Percentiles rank a stretch among this genome's conserved stretches.
phyloP scores from a whole-genome alignment of 2,888 invertebrate species.

The Pherbina coryleti region DNA sequence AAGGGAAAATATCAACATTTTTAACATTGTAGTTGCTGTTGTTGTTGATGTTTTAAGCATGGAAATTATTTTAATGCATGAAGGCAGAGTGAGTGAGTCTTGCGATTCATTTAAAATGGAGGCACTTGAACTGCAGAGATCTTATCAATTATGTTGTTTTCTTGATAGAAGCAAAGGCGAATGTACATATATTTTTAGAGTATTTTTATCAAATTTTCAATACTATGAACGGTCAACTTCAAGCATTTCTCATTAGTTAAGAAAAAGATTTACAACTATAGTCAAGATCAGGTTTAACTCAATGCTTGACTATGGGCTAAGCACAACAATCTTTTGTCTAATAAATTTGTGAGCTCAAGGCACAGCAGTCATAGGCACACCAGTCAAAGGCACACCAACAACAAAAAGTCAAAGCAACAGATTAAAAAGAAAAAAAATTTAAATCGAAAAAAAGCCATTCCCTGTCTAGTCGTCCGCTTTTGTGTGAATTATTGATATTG shows the following conservation, averaged over 20 bases:
- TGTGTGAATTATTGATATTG: slow-evolving; percentile 16
- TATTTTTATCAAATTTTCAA: no score
- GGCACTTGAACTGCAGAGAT: neutral
- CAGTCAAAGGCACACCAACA: neutral
- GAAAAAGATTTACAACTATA: no score
- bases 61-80: neutral
- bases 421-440: neutral
- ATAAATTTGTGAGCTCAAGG: no score
- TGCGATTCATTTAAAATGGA: neutral
- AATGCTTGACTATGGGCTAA: no score
- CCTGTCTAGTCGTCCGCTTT: neutral
- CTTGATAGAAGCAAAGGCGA: neutral
- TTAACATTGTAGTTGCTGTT: no score
- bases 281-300: no score
- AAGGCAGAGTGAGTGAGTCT: neutral
- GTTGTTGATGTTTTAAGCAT: no score
- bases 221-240: no score
- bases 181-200: no score
- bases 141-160: neutral
- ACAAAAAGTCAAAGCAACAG: neutral
- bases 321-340: neutral
- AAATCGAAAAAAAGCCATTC: neutral
- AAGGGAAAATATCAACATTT: no score
- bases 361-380: neutral
- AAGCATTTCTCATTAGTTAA: no score